Conservation (phyloP, 1,140 invertebrate species). For the Hestina assimilis region DNA sequence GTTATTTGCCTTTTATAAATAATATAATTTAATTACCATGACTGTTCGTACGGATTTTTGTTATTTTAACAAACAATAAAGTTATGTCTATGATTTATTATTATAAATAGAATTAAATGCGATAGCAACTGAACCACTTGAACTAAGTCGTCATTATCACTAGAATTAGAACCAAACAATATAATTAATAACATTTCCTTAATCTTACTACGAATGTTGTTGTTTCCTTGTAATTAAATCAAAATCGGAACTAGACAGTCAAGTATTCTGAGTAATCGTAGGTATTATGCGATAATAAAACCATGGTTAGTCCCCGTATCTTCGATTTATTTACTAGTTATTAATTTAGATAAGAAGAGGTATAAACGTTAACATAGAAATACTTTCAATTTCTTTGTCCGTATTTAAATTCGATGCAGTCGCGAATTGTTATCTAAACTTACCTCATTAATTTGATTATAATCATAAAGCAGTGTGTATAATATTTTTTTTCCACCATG, state of each 20-base stretch:
- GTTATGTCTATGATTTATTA: too few relatives aligned
- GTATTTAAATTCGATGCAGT: neutral
- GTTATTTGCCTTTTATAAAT: too few relatives aligned
- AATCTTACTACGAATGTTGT: neutral
- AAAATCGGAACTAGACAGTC: neutral
- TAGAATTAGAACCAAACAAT: neutral
- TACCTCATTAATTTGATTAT: constrained; percentile 5
- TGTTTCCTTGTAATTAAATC: neutral
- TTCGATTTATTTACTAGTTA: neutral
- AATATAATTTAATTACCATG: too few relatives aligned
- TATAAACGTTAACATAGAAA: neutral
- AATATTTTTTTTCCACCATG: neutral
- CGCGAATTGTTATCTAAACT: constrained; percentile 2
- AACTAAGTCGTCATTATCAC: too few relatives aligned
- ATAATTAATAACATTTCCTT: neutral
- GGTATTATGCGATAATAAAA: neutral
- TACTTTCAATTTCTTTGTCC: constrained; percentile 1
- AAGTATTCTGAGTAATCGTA: neutral
- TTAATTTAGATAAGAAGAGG: neutral
- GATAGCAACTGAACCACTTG: too few relatives aligned
- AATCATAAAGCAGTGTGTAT: constrained; percentile 4
- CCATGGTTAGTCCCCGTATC: constrained; percentile 6
- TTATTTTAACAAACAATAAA: too few relatives aligned
- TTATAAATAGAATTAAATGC: too few relatives aligned
- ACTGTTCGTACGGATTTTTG: too few relatives aligned